A percentile compares a stretch with the other conserved stretches of the same genome.
Conservation (phyloP, 2,888 invertebrate genomes). For the Drosophila diplacantha region DNA sequence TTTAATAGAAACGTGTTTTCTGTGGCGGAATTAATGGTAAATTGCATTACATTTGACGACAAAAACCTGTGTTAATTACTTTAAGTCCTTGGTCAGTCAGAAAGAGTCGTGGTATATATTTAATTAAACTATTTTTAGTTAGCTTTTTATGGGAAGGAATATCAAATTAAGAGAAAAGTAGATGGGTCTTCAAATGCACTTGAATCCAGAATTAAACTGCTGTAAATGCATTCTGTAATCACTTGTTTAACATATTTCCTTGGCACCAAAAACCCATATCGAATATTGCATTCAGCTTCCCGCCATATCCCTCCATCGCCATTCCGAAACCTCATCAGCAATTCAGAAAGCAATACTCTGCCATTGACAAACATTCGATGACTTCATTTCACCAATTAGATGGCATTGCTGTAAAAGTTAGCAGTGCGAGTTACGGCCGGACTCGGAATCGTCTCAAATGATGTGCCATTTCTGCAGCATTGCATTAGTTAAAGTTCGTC, state of each 20-base stretch:
- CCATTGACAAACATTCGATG: constrained; percentile 46
- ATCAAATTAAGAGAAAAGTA: neutral
- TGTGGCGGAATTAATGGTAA: constrained; percentile 5
- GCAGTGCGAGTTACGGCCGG: constrained; percentile 44
- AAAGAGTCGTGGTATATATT: neutral
- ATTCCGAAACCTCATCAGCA: constrained; percentile 7
- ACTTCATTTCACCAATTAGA: constrained; percentile 66
- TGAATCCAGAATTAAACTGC: neutral
- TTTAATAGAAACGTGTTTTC: constrained; percentile 1
- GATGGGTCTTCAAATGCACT: neutral
- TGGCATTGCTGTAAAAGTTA: constrained; percentile 66
- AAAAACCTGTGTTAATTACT: constrained; percentile 6
- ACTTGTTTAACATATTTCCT: neutral
- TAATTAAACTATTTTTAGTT: neutral
- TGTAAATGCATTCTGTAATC: too few relatives aligned
- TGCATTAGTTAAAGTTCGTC: constrained; percentile 41
- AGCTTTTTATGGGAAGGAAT: neutral
- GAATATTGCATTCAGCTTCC: neutral
- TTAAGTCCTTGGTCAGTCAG: neutral
- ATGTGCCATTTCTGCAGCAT: constrained; percentile 41
- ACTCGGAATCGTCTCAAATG: constrained; percentile 26
- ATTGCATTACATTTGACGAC: neutral
- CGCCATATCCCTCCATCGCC: neutral
- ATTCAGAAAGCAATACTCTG: constrained; percentile 36
- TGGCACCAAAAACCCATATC: neutral